Conservation (phyloP, 2,888 invertebrate genomes). For the Gerris lacustris region DNA sequence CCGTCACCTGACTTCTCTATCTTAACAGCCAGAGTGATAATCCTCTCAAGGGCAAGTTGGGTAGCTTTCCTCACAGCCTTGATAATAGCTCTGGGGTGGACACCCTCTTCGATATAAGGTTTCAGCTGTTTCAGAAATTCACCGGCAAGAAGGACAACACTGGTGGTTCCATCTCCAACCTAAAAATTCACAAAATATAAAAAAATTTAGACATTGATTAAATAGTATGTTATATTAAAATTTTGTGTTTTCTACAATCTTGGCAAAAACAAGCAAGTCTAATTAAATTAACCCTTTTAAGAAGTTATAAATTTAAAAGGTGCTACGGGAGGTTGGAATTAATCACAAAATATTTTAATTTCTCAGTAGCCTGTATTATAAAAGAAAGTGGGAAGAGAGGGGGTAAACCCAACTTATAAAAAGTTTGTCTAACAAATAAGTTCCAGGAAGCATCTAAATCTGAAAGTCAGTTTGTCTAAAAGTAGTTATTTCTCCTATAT, state of each 20-base stretch:
- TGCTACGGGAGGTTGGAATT: too few species aligned
- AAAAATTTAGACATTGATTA: not conserved
- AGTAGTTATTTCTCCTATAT: too few species aligned
- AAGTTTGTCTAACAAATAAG: too few species aligned
- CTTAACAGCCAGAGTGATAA: constrained; percentile 69
- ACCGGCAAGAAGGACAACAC: constrained; percentile 88
- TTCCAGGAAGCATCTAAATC: too few species aligned
- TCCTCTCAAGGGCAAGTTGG: constrained; percentile 66
- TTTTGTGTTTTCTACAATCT: not conserved
- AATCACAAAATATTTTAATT: too few species aligned
- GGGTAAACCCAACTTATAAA: too few species aligned
- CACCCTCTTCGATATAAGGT: constrained; percentile 90
- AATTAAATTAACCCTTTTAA: too few species aligned
- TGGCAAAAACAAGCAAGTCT: too few species aligned
- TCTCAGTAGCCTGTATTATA: too few species aligned
- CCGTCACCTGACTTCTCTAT: constrained; percentile 47
- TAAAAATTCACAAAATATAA: constrained; percentile 35
- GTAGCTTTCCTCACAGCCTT: constrained; percentile 76
- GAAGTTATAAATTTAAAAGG: too few species aligned
- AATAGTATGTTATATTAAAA: not conserved
- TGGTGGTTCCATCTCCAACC: constrained; percentile 98
- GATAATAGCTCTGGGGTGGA: constrained; percentile 87
- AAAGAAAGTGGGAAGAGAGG: too few species aligned
- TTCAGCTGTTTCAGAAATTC: constrained; percentile 91
- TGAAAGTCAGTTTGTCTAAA: too few species aligned